A percentile compares a stretch with the other conserved stretches of the same genome.
These are phyloP conservation scores for Nemotelus nigrinus DNA, from an alignment of 2,888 invertebrate genomes.

Conservation along the genomic window DNA sequence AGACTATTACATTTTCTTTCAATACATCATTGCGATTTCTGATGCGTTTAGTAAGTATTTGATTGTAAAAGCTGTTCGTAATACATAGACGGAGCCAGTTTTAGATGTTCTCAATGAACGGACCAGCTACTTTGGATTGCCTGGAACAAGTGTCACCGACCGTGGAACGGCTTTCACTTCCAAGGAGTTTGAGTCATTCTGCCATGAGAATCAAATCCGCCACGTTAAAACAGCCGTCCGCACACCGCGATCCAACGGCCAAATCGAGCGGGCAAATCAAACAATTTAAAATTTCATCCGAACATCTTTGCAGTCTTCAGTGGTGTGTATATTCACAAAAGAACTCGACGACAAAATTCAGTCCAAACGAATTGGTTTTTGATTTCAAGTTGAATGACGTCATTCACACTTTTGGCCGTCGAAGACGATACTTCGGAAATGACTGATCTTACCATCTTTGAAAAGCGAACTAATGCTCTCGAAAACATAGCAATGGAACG, in stretches of 20 bases:
- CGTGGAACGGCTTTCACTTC: slow-evolving; percentile 55
- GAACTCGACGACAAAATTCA: neutral
- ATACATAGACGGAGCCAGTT: slow-evolving; percentile 49
- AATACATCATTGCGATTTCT: slow-evolving; percentile 5
- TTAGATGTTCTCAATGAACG: slow-evolving; percentile 49
- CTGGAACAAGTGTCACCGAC: slow-evolving; percentile 54
- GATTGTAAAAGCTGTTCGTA: too few species aligned
- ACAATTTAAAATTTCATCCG: slow-evolving; percentile 52
- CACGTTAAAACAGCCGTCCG: too few species aligned
- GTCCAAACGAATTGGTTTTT: slow-evolving; percentile 31
- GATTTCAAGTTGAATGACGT: slow-evolving; percentile 48
- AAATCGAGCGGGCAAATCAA: slow-evolving; percentile 43
- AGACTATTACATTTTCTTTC: slow-evolving; percentile 53
- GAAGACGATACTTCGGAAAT: slow-evolving; percentile 8
- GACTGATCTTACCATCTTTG: neutral
- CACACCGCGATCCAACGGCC: too few species aligned
- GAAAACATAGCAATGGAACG: slow-evolving; percentile 11
- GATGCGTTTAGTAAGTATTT: too few species aligned
- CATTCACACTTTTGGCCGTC: slow-evolving; percentile 36
- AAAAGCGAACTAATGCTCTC: neutral
- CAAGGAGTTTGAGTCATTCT: slow-evolving; percentile 23
- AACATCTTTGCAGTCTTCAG: slow-evolving; percentile 47
- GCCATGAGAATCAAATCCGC: too few species aligned
- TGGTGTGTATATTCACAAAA: slow-evolving; percentile 33
- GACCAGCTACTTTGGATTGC: slow-evolving; percentile 52